Evolutionary conservation across 2,797 vertebrate genomes (phyloP).

Genomic region (Lepus oiostolus): DNA sequence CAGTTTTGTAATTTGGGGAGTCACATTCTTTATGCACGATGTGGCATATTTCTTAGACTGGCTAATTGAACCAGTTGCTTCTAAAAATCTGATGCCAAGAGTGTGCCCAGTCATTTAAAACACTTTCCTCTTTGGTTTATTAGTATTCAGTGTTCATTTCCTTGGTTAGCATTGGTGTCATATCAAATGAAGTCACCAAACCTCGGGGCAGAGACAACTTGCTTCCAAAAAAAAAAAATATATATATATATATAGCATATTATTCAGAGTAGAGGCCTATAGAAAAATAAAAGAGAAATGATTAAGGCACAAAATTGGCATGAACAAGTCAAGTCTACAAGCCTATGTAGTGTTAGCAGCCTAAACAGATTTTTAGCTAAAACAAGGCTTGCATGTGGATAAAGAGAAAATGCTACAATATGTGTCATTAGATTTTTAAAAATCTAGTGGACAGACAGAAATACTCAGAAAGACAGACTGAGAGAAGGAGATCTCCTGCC

Average conservation of each 20-base stretch:
- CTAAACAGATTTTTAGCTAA: conserved; percentile 17
- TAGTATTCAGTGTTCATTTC: conserved; percentile 45
- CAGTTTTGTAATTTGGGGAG: conserved; percentile 53
- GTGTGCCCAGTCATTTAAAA: conserved; percentile 70
- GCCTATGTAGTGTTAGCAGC: conserved; percentile 29
- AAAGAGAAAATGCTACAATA: conserved; percentile 25
- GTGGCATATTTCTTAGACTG: conserved; percentile 57
- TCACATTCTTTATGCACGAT: conserved; percentile 42
- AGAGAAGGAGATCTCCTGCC: too few relatives aligned
- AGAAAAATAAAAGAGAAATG: conserved; percentile 71
- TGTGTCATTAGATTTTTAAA: too few relatives aligned
- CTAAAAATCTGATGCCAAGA: conserved; percentile 67
- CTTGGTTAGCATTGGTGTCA: conserved; percentile 72
- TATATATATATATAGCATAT: background rate
- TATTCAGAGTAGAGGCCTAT: conserved; percentile 66
- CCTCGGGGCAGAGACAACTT: conserved; percentile 51
- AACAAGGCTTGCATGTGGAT: conserved; percentile 23
- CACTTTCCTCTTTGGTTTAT: conserved; percentile 62
- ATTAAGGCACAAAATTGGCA: conserved; percentile 24
- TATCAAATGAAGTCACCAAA: conserved; percentile 73
- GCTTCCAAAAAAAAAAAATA: conserved; percentile 8
- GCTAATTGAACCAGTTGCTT: conserved; percentile 58
- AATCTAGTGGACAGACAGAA: too few relatives aligned
- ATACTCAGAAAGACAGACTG: too few relatives aligned
- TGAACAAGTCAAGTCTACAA: conserved; percentile 33